Conservation (phyloP, 2,797 vertebrate genomes). For the Cygnus olor region DNA sequence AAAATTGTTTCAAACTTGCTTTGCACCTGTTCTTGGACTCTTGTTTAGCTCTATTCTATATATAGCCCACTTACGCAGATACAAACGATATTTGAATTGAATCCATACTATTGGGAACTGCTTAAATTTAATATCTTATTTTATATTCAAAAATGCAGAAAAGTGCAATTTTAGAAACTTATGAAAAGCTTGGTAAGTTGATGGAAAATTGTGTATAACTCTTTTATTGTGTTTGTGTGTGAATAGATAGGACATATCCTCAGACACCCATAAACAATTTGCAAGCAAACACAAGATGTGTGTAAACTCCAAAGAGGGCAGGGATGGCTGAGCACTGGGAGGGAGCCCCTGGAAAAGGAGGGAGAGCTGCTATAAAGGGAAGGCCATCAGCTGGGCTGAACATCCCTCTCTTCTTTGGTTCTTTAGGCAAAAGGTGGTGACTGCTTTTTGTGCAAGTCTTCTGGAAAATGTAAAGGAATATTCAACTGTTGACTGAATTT, state of each 20-base stretch:
- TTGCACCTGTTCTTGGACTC: background rate
- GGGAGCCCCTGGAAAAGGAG: background rate
- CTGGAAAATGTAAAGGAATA: background rate
- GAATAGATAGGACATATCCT: background rate
- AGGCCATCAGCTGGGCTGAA: background rate
- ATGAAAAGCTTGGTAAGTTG: background rate
- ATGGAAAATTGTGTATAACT: background rate
- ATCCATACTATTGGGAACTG: background rate
- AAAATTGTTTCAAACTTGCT: background rate
- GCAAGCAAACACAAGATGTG: background rate
- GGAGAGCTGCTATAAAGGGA: background rate
- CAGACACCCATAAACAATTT: background rate
- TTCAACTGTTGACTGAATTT: background rate
- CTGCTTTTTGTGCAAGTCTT: background rate
- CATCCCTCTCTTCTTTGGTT: background rate
- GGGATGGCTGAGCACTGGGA: background rate
- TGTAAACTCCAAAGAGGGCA: background rate
- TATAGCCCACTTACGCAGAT: background rate
- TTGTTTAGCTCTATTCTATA: background rate
- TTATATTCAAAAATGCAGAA: constrained; percentile 1
- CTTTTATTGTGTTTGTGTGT: background rate
- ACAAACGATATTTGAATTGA: background rate
- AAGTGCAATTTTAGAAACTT: background rate
- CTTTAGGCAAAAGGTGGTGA: background rate
- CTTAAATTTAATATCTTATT: background rate